These are phyloP conservation scores for Drosophila nikananu DNA, from an alignment of 1,140 invertebrate species.

Conservation along the genomic window DNA sequence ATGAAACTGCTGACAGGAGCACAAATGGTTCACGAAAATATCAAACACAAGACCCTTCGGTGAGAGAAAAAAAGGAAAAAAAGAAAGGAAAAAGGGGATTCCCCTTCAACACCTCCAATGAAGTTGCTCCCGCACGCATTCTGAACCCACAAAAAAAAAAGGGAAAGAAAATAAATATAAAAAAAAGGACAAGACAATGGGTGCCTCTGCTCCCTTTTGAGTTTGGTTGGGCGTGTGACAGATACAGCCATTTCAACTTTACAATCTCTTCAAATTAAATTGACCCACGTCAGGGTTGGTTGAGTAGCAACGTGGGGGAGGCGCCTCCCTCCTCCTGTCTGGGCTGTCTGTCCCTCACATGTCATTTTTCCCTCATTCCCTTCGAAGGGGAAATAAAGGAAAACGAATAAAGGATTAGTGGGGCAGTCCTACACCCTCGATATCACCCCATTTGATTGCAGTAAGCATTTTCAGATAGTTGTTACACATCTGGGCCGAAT, in stretches of 20 bases:
- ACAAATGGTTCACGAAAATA: slow-evolving; percentile 44
- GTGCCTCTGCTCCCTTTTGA: not conserved
- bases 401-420: slow-evolving; percentile 34
- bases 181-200: slow-evolving; percentile 48
- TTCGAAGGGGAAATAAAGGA: not conserved
- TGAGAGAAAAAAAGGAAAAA: not conserved
- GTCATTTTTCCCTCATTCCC: slow-evolving; percentile 14
- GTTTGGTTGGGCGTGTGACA: slow-evolving; percentile 44
- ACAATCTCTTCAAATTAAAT: slow-evolving; percentile 77
- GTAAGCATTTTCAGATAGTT: slow-evolving; percentile 17
- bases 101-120: slow-evolving; percentile 35
- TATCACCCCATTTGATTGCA: slow-evolving; percentile 31
- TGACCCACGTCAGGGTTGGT: slow-evolving; percentile 69
- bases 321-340: slow-evolving; percentile 11
- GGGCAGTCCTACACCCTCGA: slow-evolving; percentile 17
- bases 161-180: slow-evolving; percentile 15
- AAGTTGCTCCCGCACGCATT: not conserved
- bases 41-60: slow-evolving; percentile 22
- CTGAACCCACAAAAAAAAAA: not conserved
- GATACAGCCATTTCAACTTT: slow-evolving; percentile 61
- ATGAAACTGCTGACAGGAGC: slow-evolving; percentile 57
- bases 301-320: not conserved
- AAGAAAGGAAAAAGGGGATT: not conserved
- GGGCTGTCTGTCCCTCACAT: slow-evolving; percentile 42
- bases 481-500: not conserved